phyloP scores from a whole-genome alignment of 2,113 vertebrate genomes.

The Ameiurus melas region DNA sequence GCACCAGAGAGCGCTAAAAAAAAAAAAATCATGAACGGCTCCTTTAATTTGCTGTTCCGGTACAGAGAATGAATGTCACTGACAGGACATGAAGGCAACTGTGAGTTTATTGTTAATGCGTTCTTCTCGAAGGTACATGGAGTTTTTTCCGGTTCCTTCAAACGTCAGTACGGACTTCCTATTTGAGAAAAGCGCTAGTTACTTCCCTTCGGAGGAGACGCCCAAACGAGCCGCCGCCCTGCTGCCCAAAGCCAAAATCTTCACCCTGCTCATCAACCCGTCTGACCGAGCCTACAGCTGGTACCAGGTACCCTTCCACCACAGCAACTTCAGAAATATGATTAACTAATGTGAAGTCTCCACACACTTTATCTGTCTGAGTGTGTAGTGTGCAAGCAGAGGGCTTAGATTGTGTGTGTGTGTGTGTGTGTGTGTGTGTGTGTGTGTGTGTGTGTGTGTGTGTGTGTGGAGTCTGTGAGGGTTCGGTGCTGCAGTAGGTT shows the following conservation, averaged over 20 bases:
- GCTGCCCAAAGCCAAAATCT: conserved; percentile 93
- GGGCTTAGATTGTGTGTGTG: too few species aligned
- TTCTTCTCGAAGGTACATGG: conserved; percentile 88
- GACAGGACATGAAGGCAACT: not conserved
- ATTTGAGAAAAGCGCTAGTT: conserved; percentile 97
- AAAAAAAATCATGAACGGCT: not conserved
- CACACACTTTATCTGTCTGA: not conserved
- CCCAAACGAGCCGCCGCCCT: conserved; percentile 86
- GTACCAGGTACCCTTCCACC: conserved; percentile 83
- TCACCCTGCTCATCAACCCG: conserved; percentile 94
- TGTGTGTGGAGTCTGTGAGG: not conserved
- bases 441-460: not conserved
- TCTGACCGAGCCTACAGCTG: conserved; percentile 95
- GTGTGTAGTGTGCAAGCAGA: not conserved
- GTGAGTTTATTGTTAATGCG: not conserved
- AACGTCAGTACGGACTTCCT: conserved; percentile 92
- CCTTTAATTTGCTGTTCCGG: not conserved
- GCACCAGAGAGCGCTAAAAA: not conserved
- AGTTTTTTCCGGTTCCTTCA: conserved; percentile 92
- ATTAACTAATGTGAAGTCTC: not conserved
- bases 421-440: not conserved
- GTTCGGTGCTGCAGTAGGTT: conserved; percentile 14
- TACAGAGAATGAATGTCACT: not conserved
- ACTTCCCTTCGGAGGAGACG: conserved; percentile 94
- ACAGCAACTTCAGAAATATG: not conserved